These are phyloP conservation scores for Petaurus breviceps DNA, from an alignment of 2,113 vertebrate genomes.

Conservation along the genomic window DNA sequence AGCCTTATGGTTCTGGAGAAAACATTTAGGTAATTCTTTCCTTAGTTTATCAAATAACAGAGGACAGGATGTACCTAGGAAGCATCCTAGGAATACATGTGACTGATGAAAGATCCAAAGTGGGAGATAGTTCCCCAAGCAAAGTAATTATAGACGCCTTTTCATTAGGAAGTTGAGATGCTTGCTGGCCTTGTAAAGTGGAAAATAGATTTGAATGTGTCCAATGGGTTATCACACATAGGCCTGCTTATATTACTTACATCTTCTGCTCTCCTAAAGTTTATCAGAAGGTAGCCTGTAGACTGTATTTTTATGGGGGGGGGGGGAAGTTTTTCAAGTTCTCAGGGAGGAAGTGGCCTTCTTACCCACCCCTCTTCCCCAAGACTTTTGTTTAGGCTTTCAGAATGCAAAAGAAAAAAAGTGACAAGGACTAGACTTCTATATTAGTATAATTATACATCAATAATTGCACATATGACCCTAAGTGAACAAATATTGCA, in stretches of 20 bases:
- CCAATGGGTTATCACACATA: not conserved
- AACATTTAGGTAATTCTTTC: not conserved
- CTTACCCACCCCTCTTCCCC: not conserved
- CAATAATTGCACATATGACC: not conserved
- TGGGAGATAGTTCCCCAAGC: not conserved
- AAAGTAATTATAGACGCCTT: not conserved
- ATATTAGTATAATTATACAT: not conserved
- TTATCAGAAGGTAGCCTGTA: not conserved
- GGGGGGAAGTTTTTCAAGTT: not conserved
- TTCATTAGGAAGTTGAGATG: not conserved
- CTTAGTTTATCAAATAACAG: not conserved
- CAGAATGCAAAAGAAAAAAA: not conserved
- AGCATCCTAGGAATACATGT: no score
- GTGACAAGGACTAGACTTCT: not conserved
- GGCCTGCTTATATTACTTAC: not conserved
- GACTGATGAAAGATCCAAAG: not conserved
- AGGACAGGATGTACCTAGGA: not conserved
- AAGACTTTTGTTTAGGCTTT: not conserved
- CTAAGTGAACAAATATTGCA: not conserved
- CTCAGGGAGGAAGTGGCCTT: not conserved
- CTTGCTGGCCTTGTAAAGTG: not conserved
- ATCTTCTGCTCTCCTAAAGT: not conserved
- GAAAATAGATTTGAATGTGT: not conserved
- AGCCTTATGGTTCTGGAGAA: not conserved
- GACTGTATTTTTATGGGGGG: not conserved